Evolutionary conservation across 2,888 invertebrate genomes (phyloP).

Genomic region (Drosophila gaucha): DNA sequence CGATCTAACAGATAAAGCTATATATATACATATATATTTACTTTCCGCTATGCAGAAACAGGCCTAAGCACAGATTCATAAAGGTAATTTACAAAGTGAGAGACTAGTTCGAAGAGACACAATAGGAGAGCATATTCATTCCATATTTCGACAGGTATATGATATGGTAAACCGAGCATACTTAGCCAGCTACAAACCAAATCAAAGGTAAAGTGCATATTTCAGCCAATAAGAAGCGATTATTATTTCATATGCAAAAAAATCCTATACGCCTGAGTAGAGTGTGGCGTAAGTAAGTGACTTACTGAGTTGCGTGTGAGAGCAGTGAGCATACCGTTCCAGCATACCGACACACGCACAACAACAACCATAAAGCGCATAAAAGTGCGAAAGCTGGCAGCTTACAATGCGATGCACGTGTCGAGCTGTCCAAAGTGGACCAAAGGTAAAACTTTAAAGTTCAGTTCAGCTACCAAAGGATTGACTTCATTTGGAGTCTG

Average conservation of each 20-base stretch:
- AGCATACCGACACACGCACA: background rate
- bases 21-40: too few relatives aligned
- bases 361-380: slow-evolving; percentile 2
- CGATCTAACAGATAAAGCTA: too few relatives aligned
- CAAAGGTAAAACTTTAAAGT: slow-evolving; percentile 21
- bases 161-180: background rate
- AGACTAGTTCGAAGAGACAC: too few relatives aligned
- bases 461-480: slow-evolving; percentile 35
- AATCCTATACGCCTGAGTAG: background rate
- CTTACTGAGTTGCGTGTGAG: slow-evolving; percentile 10
- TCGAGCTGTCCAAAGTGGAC: slow-evolving; percentile 8
- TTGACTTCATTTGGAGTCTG: slow-evolving; percentile 20
- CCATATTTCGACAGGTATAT: background rate
- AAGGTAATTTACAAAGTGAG: too few relatives aligned
- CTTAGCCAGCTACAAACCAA: background rate
- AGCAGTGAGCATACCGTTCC: background rate
- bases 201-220: slow-evolving; percentile 5
- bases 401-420: slow-evolving; percentile 32
- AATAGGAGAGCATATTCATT: too few relatives aligned
- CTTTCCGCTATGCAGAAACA: too few relatives aligned
- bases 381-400: slow-evolving; percentile 4
- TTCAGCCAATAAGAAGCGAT: background rate
- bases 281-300: slow-evolving; percentile 13
- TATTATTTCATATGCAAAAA: slow-evolving; percentile 10
- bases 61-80: too few relatives aligned